Conservation (phyloP, 2,888 invertebrate species). For the Unio pictorum region DNA sequence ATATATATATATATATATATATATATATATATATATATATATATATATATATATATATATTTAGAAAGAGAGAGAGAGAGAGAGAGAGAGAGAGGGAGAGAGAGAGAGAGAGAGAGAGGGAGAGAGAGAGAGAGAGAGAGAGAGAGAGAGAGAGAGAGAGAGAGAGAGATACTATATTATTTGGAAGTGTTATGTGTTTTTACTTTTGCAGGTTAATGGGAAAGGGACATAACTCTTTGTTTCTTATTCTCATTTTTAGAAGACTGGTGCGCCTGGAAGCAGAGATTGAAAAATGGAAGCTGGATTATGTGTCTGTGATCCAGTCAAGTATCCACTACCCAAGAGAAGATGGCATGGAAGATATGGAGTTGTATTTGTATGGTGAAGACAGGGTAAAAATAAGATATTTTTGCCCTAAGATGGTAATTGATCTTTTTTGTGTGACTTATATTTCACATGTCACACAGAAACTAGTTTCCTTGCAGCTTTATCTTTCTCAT, state of each 20-base stretch:
- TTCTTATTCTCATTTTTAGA: conserved; percentile 43
- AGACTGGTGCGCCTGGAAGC: conserved; percentile 64
- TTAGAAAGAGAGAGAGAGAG: no score
- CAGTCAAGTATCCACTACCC: conserved; percentile 74
- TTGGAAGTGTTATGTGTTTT: no score
- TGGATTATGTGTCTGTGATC: conserved; percentile 73
- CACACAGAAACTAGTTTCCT: not conserved
- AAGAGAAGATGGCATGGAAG: conserved; percentile 72
- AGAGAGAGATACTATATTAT: no score
- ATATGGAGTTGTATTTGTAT: conserved; percentile 72
- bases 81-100: no score
- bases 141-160: no score
- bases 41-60: no score
- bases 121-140: no score
- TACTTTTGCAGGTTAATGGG: no score
- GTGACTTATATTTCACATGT: not conserved
- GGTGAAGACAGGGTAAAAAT: conserved; percentile 72
- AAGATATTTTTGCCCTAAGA: not conserved
- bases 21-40: no score
- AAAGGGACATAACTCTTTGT: no score
- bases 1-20: no score
- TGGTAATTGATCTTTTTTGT: not conserved
- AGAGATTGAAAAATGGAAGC: conserved; percentile 72
- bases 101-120: no score
- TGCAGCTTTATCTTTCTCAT: not conserved